Base-by-base conservation (phyloP, 2,113 vertebrate genomes). In the Vidua chalybeata region DNA sequence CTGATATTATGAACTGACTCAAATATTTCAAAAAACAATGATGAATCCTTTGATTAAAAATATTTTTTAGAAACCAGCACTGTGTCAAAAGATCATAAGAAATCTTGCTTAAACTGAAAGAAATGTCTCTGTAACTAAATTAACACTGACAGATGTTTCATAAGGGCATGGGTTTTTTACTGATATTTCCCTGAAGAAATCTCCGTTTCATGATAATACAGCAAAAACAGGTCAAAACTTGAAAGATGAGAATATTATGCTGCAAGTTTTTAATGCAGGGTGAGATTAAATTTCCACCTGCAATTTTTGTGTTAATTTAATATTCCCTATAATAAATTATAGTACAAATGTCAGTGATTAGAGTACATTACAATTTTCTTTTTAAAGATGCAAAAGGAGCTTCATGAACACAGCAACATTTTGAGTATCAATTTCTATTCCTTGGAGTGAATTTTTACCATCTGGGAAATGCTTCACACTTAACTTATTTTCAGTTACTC, bases 381-480 rank as follows among this genome's bases (percentile, higher is more conserved):
- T 94, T 93, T 93, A 89, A 86, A 96, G 87, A 92, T 85, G 89
- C 67, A 87, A 95, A 97, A 96, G 80, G 76, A 95, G 72, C n/a
- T 62, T 55, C 54, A 92, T 76, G 87, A 96, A 93, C 90, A 97
- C 39, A 95, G 75, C 94, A 94, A 97, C 94, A 97, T 97, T 97
- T 89, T 94, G 88, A 97, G 96, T 85, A 87, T 64, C 96, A 87
- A 96, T 97, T 97, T 95, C 93, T 95, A 96, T 96, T 93, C 78
- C 94, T 96, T 80, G 87, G 91, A 95, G 96, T 96, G 96, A 97
- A 93, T 95, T 94, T 96, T 92, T 97, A 71, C 96, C 95, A 97
- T 97, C 85, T 98, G 92, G 91, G 87, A 97, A 94, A 93, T 77
- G 93, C 80, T 94, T 94, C 83, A 95, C 95, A 96, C 94, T 90